Evolutionary conservation across 2,797 vertebrate genomes (phyloP).

Genomic region (Chaetodon trifasciatus): DNA sequence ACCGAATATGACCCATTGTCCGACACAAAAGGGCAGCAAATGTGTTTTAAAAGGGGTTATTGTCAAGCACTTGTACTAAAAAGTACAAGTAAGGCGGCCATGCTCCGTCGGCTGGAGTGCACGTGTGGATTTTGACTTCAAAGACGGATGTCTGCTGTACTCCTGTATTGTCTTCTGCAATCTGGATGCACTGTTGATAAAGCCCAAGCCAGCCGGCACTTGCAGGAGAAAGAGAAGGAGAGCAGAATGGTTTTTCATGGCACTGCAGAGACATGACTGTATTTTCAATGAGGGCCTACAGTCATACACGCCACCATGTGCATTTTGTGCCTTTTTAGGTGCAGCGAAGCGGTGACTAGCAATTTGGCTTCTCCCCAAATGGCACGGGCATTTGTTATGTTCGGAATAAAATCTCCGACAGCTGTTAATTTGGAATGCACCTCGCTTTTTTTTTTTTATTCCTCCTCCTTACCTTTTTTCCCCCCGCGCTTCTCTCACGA

Average conservation of each 20-base stretch:
- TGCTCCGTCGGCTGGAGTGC: conserved; percentile 36
- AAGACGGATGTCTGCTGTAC: conserved; percentile 8
- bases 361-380: conserved; percentile 69
- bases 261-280: conserved; percentile 58
- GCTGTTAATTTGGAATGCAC: conserved; percentile 57
- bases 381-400: conserved; percentile 56
- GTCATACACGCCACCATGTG: conserved; percentile 47
- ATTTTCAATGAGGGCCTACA: conserved; percentile 71
- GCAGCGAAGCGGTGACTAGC: conserved; percentile 60
- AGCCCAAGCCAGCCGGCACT: conserved; percentile 8
- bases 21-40: neutral
- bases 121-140: conserved; percentile 11
- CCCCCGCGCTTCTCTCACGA: neutral
- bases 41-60: conserved; percentile 15
- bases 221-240: conserved; percentile 4
- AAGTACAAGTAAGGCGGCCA: neutral
- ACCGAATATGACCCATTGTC: conserved; percentile 7
- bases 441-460: neutral
- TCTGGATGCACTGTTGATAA: conserved; percentile 31
- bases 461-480: neutral
- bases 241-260: conserved; percentile 48
- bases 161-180: conserved; percentile 23
- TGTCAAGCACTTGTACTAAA: conserved; percentile 24
- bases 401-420: conserved; percentile 55
- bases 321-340: conserved; percentile 62